These are phyloP conservation scores for Mixornis gularis DNA, from an alignment of 2,113 vertebrate genomes.

Conservation along the genomic window DNA sequence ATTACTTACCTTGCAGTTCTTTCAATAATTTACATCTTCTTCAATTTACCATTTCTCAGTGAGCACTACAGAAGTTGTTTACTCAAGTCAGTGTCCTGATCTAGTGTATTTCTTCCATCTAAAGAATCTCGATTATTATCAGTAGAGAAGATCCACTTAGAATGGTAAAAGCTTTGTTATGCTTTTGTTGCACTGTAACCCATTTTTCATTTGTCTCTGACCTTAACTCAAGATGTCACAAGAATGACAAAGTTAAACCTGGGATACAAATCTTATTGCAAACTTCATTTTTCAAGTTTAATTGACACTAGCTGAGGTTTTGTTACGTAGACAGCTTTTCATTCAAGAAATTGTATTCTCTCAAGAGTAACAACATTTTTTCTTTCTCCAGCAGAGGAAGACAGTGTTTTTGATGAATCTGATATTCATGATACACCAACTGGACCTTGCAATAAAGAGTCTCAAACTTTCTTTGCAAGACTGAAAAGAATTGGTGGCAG, in stretches of 20 bases:
- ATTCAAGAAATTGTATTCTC: slow-evolving; percentile 31
- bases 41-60: background rate
- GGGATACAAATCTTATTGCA: background rate
- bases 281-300: background rate
- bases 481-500: slow-evolving; percentile 97
- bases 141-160: background rate
- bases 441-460: slow-evolving; percentile 93
- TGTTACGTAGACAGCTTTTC: background rate
- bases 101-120: background rate
- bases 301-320: background rate
- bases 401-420: slow-evolving; percentile 99
- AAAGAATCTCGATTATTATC: background rate
- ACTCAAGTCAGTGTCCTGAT: background rate
- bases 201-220: background rate
- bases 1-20: background rate
- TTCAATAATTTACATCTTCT: background rate
- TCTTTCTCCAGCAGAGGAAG: slow-evolving; percentile 86
- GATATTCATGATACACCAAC: slow-evolving; percentile 98
- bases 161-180: background rate
- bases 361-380: slow-evolving; percentile 65
- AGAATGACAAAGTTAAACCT: background rate
- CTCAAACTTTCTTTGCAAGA: slow-evolving; percentile 98
- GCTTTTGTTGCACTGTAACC: background rate
- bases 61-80: background rate
- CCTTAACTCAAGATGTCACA: background rate